Conservation (phyloP, 2,797 vertebrate species). For the Brotogeris chrysoptera region DNA sequence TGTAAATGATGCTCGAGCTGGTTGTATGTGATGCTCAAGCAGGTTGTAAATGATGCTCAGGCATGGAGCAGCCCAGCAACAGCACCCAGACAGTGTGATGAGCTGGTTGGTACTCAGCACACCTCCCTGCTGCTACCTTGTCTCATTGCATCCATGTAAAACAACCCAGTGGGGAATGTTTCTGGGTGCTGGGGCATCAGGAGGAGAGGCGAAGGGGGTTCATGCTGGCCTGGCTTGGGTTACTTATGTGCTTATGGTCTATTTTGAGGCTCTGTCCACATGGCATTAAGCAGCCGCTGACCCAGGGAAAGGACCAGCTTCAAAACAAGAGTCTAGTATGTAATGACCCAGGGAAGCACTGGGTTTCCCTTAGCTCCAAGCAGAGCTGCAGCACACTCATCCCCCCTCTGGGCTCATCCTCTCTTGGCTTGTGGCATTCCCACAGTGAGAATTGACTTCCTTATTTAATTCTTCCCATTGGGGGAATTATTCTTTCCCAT, state of each 20-base stretch:
- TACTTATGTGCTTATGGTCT: slow-evolving; percentile 71
- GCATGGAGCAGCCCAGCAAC: fast-evolving
- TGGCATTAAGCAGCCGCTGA: slow-evolving; percentile 55
- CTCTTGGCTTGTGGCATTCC: background rate
- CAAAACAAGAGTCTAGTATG: slow-evolving; percentile 53
- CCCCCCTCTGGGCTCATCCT: background rate
- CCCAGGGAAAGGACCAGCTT: slow-evolving; percentile 30
- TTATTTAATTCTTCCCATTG: background rate
- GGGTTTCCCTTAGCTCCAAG: fast-evolving
- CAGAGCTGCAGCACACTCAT: background rate
- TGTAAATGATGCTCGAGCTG: background rate
- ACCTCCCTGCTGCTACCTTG: background rate
- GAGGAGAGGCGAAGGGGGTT: background rate
- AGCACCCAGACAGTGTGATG: background rate
- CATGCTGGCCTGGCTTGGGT: background rate
- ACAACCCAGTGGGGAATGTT: background rate
- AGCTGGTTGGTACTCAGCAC: background rate
- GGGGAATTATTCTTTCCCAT: too few relatives aligned
- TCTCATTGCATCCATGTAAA: background rate
- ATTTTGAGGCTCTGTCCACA: slow-evolving; percentile 60
- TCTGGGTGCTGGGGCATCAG: background rate
- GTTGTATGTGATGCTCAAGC: background rate
- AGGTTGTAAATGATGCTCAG: background rate
- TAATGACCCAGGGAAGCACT: fast-evolving
- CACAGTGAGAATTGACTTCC: background rate